phyloP scores from a whole-genome alignment of 2,797 vertebrate genomes.

The Synaphobranchus kaupii region DNA sequence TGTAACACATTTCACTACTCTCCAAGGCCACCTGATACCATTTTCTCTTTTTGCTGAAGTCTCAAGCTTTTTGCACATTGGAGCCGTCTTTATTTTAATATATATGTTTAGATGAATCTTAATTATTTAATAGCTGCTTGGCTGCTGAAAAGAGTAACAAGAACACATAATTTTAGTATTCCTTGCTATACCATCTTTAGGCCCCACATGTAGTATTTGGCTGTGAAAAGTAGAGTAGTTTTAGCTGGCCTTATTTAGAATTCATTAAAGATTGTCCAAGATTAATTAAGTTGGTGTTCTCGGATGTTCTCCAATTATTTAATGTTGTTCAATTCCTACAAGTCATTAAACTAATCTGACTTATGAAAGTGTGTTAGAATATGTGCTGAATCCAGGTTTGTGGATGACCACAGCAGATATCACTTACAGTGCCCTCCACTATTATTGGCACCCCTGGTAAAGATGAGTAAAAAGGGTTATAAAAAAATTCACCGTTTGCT shows the following conservation, averaged over 20 bases:
- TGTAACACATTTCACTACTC: not conserved
- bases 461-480: too few relatives aligned
- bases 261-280: not conserved
- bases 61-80: not conserved
- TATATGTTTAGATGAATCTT: not conserved
- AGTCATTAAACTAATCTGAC: not conserved
- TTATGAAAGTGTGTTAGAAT: too few relatives aligned
- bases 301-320: not conserved
- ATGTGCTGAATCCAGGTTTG: too few relatives aligned
- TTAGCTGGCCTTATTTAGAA: conserved; percentile 1
- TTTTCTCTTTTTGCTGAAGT: not conserved
- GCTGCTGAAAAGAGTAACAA: not conserved
- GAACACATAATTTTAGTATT: not conserved
- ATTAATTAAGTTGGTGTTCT: not conserved
- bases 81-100: not conserved
- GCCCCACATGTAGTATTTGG: not conserved
- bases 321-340: not conserved
- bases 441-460: too few relatives aligned
- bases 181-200: not conserved
- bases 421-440: too few relatives aligned
- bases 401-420: not conserved
- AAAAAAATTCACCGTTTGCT: too few relatives aligned
- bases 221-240: not conserved
- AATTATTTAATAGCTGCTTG: not conserved
- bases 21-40: not conserved